phyloP scores from a whole-genome alignment of 2,113 vertebrate genomes.

The Leiothrix lutea region DNA sequence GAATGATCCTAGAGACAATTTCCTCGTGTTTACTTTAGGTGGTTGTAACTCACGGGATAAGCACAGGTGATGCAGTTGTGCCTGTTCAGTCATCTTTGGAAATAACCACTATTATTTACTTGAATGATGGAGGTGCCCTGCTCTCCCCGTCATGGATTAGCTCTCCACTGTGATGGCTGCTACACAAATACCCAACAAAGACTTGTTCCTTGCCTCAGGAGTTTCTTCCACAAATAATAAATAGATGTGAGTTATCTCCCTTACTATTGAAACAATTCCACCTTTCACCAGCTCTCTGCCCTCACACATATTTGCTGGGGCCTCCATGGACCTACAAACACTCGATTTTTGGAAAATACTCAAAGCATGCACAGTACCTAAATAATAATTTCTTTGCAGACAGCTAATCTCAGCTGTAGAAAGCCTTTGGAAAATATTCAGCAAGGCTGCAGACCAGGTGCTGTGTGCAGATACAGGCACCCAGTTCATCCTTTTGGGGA shows the following conservation, averaged over 20 bases:
- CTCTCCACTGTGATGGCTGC: background rate
- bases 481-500: background rate
- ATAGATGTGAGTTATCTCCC: background rate
- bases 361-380: background rate
- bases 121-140: background rate
- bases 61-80: background rate
- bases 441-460: background rate
- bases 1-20: background rate
- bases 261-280: background rate
- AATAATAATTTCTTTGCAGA: background rate
- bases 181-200: background rate
- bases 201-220: background rate
- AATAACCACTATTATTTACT: background rate
- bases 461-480: background rate
- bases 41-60: background rate
- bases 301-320: background rate
- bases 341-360: background rate
- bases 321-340: background rate
- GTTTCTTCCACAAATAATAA: background rate
- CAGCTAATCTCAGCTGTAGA: background rate
- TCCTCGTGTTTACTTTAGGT: rapidly evolving
- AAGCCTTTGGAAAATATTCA: background rate
- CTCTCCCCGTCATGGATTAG: background rate
- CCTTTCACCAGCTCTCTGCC: background rate
- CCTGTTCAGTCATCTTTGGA: background rate